Evolutionary conservation across 2,797 vertebrate genomes (phyloP).

Genomic region (Spinus pinus): DNA sequence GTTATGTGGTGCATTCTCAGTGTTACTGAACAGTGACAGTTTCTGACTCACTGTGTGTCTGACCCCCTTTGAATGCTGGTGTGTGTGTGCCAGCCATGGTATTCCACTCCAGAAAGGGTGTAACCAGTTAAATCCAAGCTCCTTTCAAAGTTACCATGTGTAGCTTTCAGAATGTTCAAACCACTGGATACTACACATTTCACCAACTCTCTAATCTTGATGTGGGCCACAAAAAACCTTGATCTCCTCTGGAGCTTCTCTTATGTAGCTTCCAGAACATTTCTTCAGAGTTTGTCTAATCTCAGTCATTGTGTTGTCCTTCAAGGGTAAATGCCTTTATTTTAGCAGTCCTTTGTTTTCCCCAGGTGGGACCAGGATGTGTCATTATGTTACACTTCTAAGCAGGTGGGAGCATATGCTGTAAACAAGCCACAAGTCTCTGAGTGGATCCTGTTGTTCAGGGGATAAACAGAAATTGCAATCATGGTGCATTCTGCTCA

Average conservation of each 20-base stretch:
- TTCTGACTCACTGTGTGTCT: background rate
- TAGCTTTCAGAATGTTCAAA: background rate
- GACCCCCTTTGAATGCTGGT: background rate
- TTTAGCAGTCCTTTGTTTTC: conserved; percentile 24
- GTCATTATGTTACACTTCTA: conserved; percentile 1
- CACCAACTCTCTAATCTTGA: background rate
- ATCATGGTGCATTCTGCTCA: background rate
- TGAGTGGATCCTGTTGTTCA: conserved; percentile 4
- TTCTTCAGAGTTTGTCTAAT: background rate
- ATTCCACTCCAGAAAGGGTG: background rate
- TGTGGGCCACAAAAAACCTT: background rate
- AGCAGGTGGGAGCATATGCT: background rate
- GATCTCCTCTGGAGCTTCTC: background rate
- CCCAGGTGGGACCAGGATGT: background rate
- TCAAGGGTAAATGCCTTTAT: background rate
- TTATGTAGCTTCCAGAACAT: conserved; percentile 9
- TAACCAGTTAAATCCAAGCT: conserved; percentile 6
- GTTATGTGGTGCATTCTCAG: background rate
- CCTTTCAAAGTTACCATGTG: background rate
- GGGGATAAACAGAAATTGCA: background rate
- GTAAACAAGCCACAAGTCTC: background rate
- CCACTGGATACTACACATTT: background rate
- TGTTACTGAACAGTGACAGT: background rate
- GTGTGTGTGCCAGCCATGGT: background rate
- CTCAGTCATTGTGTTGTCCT: background rate